Evolutionary conservation across 2,113 vertebrate genomes (phyloP), one percentile per base, ranked within the genome.

Genomic region (Nycticebus coucang): DNA sequence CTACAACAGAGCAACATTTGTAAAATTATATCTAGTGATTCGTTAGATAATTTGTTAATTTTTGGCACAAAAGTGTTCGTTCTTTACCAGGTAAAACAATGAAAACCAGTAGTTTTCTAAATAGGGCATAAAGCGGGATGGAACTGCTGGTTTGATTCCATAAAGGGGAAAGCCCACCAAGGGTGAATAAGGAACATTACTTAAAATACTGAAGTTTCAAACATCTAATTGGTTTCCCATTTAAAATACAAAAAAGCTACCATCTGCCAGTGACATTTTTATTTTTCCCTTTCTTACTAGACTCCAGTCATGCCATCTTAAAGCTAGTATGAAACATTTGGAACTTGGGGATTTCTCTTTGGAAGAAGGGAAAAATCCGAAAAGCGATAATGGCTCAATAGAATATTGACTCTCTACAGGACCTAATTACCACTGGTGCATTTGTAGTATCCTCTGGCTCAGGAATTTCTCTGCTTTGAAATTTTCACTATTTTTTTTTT

Each of bases 191-290:
- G 30, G 69, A 91, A 71, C 50, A 59, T 26, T 60, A 68, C 57
- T 41, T 89, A 74, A 96, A 83, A 78, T 72, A 62, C 26, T 26
- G 13, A 88, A 79, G n/a, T 89, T 80, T 71, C 62, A 88, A 94
- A 69, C 5, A 1, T 83, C 17, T n/a, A 45, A 72, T 0, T 87
- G 41, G 12, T 71, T 72, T 92, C 26, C 17, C 57, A 72, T 50
- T 89, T 91, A 81, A 82, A 89, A 72, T 55, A 82, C 26, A 19
- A 81, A 84, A 81, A 84, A 55, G 6, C 41, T 89, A 0, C 91
- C 66, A 50, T 77, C 41, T 66, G 18, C 33, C 28, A 35, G 2
- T 93, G 50, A 15, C 78, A 60, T 81, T 92, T 64, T 57, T 62
- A 78, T 85, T 88, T 2, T 83, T 60, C 26, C 14, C 1, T 26